A percentile compares a stretch with the other conserved stretches of the same genome.
These are phyloP conservation scores for Syrrhaptes paradoxus DNA, from an alignment of 2,113 vertebrate species.

Conservation along the genomic window DNA sequence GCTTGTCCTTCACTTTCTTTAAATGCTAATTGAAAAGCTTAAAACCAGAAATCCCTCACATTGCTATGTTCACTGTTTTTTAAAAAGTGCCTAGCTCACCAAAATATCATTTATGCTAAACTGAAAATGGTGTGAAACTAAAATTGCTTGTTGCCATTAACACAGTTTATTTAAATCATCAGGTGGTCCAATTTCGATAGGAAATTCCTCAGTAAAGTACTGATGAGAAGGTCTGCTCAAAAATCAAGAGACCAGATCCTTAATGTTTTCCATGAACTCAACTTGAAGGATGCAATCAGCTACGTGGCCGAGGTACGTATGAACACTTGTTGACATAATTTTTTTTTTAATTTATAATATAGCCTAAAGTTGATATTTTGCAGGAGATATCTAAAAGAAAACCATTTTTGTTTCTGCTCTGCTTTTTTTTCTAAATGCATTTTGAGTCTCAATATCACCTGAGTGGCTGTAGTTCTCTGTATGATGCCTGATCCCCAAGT, in stretches of 20 bases:
- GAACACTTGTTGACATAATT: neutral
- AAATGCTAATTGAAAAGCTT: neutral
- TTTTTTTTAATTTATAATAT: neutral
- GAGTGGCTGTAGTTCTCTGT: neutral
- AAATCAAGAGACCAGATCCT: conserved; percentile 88
- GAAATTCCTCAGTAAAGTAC: conserved; percentile 82
- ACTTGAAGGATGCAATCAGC: conserved; percentile 92
- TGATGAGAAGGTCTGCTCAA: conserved; percentile 90
- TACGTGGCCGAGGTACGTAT: conserved; percentile 89
- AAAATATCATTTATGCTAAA: neutral
- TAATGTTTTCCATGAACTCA: conserved; percentile 93
- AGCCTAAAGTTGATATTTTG: neutral
- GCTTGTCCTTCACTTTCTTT: neutral
- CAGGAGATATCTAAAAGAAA: neutral
- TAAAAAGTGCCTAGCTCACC: neutral
- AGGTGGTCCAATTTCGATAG: conserved; percentile 93
- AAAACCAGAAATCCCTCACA: neutral
- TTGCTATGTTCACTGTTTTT: neutral
- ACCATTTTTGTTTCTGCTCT: neutral
- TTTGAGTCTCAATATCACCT: neutral
- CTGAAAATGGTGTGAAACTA: neutral
- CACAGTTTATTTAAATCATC: conserved; percentile 30
- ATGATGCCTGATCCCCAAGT: neutral
- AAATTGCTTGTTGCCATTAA: conserved; percentile 25
- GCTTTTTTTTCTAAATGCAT: neutral